These are phyloP conservation scores for Lordiphosa clarofinis DNA, from an alignment of 1,140 invertebrate genomes.

Conservation along the genomic window DNA sequence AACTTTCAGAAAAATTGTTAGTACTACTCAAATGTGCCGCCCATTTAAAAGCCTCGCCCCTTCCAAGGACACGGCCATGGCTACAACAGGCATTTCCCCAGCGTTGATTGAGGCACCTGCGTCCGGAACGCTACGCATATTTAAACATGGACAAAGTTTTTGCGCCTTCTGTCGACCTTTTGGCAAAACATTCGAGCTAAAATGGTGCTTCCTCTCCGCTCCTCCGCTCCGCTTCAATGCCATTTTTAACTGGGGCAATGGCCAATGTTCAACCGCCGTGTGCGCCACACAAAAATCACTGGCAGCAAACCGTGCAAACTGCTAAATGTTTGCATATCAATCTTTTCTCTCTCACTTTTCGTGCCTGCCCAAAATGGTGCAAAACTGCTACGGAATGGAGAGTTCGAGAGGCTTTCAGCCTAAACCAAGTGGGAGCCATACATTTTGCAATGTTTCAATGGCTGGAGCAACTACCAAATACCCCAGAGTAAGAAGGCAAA, in stretches of 20 bases:
- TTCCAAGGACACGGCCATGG: slow-evolving; percentile 9
- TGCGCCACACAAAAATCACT: slow-evolving; percentile 43
- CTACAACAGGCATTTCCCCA: slow-evolving; percentile 14
- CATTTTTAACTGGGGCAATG: slow-evolving; percentile 11
- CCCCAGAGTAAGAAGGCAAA: slow-evolving; percentile 11
- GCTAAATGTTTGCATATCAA: slow-evolving; percentile 73
- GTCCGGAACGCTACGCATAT: slow-evolving; percentile 58
- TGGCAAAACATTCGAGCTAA: slow-evolving; percentile 2
- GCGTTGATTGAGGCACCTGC: slow-evolving; percentile 39
- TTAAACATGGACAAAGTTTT: slow-evolving; percentile 55
- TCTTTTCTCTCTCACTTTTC: slow-evolving; percentile 27
- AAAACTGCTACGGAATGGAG: slow-evolving; percentile 18
- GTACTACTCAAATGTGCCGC: no score
- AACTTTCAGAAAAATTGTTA: no score
- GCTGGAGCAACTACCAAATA: slow-evolving; percentile 16
- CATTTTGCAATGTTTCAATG: slow-evolving; percentile 65
- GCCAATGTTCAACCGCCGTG: slow-evolving; percentile 10
- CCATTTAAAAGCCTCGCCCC: slow-evolving; percentile 39
- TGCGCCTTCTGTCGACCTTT: slow-evolving; percentile 33
- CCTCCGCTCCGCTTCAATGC: not conserved
- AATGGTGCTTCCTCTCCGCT: slow-evolving; percentile 38
- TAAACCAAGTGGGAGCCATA: slow-evolving; percentile 65
- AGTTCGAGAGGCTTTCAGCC: slow-evolving; percentile 37
- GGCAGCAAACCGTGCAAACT: slow-evolving; percentile 56
- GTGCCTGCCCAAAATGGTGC: slow-evolving; percentile 13